Evolutionary conservation across 2,113 vertebrate species (phyloP), one percentile per base, ranked within the genome.

Genomic region (Strix uralensis): DNA sequence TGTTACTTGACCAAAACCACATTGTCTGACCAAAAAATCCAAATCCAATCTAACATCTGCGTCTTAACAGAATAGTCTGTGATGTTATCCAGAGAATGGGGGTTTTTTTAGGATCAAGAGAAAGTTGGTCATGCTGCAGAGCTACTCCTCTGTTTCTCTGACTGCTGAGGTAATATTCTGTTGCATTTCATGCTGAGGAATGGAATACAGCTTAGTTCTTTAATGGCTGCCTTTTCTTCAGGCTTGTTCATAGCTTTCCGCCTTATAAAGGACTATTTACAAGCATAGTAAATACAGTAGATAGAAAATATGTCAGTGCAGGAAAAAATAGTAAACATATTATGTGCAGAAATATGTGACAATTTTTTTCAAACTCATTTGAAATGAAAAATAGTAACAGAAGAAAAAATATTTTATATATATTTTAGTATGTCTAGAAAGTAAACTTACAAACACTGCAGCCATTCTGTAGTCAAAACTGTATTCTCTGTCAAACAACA

Each of bases 101-200:
- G 1, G 1, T 15, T 15, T 61, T 27, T 5, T 0, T 2, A 30
- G 20, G 18, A 23, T 58, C 15, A 29, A 62, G 44, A 62, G 38
- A 42, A 67, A 46, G 13, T 3, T 3, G 1, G 20, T 34, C 38
- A 32, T 20, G 16, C 38, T 59, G 55, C 26, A 47, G 44, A n/a
- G 44, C 46, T 59, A 5, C 13, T 44, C 8, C 11, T 63, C 36
- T 26, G 23, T 54, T 59, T 54, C 75, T 49, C 8, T 49, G 46
- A 38, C 42, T 62, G 38, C 49, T 63, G 44, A 61, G 16, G 22
- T 72, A 49, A 26, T 14, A 25, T 6, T 63, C 22, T 22, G 18
- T 47, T 57, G 29, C 6, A 18, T 62, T 58, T 78, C 34, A 11
- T 36, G 40, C 52, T 65, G 46, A 49, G 61, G 13, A 71, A 42